These are phyloP conservation scores for Dasysyrphus albostriatus DNA, from an alignment of 2,888 invertebrate species.

Conservation along the genomic window DNA sequence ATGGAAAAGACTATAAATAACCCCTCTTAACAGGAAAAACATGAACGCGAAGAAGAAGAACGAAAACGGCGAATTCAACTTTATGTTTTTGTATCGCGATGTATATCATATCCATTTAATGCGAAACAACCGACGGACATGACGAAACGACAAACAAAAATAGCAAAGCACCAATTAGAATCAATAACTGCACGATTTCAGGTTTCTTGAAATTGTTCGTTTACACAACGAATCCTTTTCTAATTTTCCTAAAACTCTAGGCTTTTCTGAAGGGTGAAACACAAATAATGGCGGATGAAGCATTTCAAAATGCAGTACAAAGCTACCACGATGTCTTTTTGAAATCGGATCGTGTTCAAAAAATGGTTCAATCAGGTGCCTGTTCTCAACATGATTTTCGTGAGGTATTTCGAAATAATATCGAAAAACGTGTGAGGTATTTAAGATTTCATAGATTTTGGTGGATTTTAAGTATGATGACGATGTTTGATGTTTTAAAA, in stretches of 20 bases:
- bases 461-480: neutral
- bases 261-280: slow-evolving; percentile 98
- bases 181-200: slow-evolving; percentile 97
- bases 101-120: slow-evolving; percentile 99
- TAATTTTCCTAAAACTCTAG: slow-evolving; percentile 82
- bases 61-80: slow-evolving; percentile 96
- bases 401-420: slow-evolving; percentile 98
- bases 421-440: slow-evolving; percentile 98
- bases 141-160: slow-evolving; percentile 97
- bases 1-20: neutral
- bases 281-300: slow-evolving; percentile 98
- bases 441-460: neutral
- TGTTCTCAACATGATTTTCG: slow-evolving; percentile 99
- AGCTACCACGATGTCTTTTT: slow-evolving; percentile 98
- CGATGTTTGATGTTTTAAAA: neutral
- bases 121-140: slow-evolving; percentile 99
- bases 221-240: neutral
- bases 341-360: slow-evolving; percentile 97
- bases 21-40: slow-evolving; percentile 89
- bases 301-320: slow-evolving; percentile 99
- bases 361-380: slow-evolving; percentile 99
- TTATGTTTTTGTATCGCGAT: slow-evolving; percentile 99
- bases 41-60: slow-evolving; percentile 98
- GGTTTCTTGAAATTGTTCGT: slow-evolving; percentile 84
- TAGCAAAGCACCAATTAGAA: slow-evolving; percentile 97